phyloP scores from a whole-genome alignment of 2,888 invertebrate genomes.

The Leucophenga maculata region DNA sequence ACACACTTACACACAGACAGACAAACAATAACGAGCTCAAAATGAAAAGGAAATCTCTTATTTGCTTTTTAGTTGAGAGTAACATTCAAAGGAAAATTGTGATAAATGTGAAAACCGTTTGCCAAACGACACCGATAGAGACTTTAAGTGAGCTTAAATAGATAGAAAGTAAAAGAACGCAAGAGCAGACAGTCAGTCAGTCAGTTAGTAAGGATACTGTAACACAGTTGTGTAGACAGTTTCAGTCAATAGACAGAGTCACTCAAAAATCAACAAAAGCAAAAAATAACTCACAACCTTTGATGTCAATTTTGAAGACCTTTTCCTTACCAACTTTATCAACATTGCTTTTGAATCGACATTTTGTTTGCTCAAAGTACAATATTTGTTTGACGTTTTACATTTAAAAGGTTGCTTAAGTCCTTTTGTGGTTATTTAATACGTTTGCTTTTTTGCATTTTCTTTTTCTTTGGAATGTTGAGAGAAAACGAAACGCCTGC shows the following conservation, averaged over 20 bases:
- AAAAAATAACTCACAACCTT: constrained; percentile 2
- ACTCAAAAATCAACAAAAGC: neutral
- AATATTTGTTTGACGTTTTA: neutral
- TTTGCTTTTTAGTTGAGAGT: too few species aligned
- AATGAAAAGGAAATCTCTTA: constrained; percentile 2
- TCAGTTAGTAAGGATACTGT: too few species aligned
- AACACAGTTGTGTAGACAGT: too few species aligned
- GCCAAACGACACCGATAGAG: constrained; percentile 1
- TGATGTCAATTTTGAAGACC: constrained; percentile 12
- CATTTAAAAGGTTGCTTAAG: constrained; percentile 40
- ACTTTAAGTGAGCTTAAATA: constrained; percentile 16
- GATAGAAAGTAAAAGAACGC: neutral
- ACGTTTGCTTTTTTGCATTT: constrained; percentile 10
- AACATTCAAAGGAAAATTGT: neutral
- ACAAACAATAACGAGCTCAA: neutral
- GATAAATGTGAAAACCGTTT: constrained; percentile 10
- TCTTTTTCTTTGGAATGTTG: neutral
- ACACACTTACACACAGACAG: neutral
- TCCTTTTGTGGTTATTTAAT: constrained; percentile 47
- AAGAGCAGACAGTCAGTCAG: neutral
- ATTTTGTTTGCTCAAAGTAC: neutral
- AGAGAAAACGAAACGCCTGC: neutral
- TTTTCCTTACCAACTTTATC: neutral
- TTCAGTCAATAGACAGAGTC: too few species aligned
- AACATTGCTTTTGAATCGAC: neutral